A percentile compares a stretch with the other conserved stretches of the same genome.
Conservation (phyloP, 2,113 vertebrate species). For the Gracilinanus agilis region DNA sequence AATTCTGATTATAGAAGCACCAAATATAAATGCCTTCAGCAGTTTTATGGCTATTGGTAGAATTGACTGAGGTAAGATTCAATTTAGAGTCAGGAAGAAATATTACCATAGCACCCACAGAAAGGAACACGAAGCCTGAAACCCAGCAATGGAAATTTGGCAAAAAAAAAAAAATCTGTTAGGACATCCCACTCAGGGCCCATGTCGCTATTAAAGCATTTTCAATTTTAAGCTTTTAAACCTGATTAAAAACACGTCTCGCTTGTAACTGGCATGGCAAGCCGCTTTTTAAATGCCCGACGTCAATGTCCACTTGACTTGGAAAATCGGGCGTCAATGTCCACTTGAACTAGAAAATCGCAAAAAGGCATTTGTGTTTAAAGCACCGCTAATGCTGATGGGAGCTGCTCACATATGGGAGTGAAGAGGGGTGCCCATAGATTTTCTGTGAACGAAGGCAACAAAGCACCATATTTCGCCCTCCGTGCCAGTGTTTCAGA, state of each 20-base stretch:
- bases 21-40: slow-evolving; percentile 75
- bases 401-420: slow-evolving; percentile 34
- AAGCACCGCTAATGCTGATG: slow-evolving; percentile 3
- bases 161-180: slow-evolving; percentile 45
- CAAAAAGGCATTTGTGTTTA: background rate
- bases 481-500: slow-evolving; percentile 57
- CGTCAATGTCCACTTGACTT: slow-evolving; percentile 31
- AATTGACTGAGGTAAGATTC: slow-evolving; percentile 91
- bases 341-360: background rate
- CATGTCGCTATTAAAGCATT: slow-evolving; percentile 79
- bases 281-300: slow-evolving; percentile 56
- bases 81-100: slow-evolving; percentile 65
- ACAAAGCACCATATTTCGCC: slow-evolving; percentile 40
- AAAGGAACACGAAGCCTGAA: slow-evolving; percentile 65
- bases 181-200: slow-evolving; percentile 63
- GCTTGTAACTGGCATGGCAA: slow-evolving; percentile 44
- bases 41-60: slow-evolving; percentile 87
- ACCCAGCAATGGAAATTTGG: slow-evolving; percentile 60
- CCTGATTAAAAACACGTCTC: slow-evolving; percentile 65
- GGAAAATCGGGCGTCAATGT: slow-evolving; percentile 36
- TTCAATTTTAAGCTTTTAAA: slow-evolving; percentile 67
- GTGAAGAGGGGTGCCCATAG: slow-evolving; percentile 4
- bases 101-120: slow-evolving; percentile 72
- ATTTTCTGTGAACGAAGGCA: slow-evolving; percentile 43
- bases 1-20: slow-evolving; percentile 89